Evolutionary conservation across 2,113 vertebrate genomes (phyloP).

Genomic region (Xenus cinereus): DNA sequence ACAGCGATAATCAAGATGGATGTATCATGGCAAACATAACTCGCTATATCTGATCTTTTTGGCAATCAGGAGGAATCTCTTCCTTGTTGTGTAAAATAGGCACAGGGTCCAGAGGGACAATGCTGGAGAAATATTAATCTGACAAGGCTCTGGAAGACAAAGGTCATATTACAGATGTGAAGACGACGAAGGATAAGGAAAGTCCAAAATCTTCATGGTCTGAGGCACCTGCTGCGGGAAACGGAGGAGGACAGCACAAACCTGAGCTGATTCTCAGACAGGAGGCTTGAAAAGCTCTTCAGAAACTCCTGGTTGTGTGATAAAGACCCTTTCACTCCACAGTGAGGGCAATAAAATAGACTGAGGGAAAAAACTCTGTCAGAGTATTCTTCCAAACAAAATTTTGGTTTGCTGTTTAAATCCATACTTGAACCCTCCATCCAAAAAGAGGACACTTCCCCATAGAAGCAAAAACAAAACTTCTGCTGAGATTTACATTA

Average conservation of each 20-base stretch:
- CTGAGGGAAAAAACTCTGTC: fast-evolving
- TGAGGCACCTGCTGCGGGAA: background rate
- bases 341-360: fast-evolving
- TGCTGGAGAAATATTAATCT: background rate
- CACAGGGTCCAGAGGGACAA: background rate
- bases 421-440: background rate
- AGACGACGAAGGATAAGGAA: background rate
- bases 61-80: background rate
- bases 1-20: fast-evolving
- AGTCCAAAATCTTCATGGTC: background rate
- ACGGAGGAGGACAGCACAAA: background rate
- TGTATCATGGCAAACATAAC: background rate
- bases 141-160: background rate
- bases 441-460: background rate
- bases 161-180: background rate
- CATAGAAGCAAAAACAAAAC: background rate
- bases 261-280: fast-evolving
- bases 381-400: background rate
- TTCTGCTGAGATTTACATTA: background rate
- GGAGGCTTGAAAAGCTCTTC: background rate
- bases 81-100: background rate
- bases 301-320: background rate
- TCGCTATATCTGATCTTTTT: background rate
- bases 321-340: background rate
- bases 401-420: background rate